Percentiles rank a stretch among this genome's conserved stretches.
These are phyloP conservation scores for Lindbergichthys nudifrons DNA, from an alignment of 2,797 vertebrate genomes.

Conservation along the genomic window DNA sequence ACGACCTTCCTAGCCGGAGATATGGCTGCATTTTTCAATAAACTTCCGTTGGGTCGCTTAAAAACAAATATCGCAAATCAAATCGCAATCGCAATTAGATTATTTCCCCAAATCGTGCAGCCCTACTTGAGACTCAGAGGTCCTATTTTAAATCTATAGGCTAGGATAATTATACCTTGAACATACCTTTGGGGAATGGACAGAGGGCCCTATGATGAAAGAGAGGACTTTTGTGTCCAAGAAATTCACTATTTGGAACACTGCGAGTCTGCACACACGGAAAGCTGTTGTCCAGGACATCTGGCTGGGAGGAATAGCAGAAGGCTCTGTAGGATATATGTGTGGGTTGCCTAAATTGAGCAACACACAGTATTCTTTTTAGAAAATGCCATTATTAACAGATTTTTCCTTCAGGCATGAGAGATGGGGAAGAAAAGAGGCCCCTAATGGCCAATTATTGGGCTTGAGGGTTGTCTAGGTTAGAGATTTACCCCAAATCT, in stretches of 20 bases:
- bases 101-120: too few species aligned
- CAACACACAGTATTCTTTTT: slow-evolving; percentile 24
- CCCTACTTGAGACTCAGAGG: slow-evolving; percentile 1
- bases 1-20: too few species aligned
- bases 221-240: not conserved
- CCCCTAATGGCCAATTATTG: slow-evolving; percentile 39
- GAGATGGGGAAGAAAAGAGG: slow-evolving; percentile 13
- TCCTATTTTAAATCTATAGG: slow-evolving; percentile 10
- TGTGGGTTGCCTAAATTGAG: slow-evolving; percentile 20
- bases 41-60: too few species aligned
- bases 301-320: slow-evolving; percentile 38
- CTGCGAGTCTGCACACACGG: slow-evolving; percentile 24
- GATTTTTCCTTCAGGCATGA: slow-evolving; percentile 5
- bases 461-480: slow-evolving; percentile 15
- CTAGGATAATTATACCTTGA: not conserved
- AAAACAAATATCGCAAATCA: too few species aligned
- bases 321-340: slow-evolving; percentile 32
- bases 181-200: not conserved
- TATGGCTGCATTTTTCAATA: too few species aligned
- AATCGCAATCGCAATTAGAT: too few species aligned
- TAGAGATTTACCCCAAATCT: slow-evolving; percentile 23
- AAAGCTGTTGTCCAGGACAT: slow-evolving; percentile 32
- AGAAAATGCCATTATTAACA: slow-evolving; percentile 14
- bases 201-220: not conserved
- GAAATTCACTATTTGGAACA: slow-evolving; percentile 21